Evolutionary conservation across 2,113 vertebrate genomes (phyloP).

Genomic region (Donacobius atricapilla): DNA sequence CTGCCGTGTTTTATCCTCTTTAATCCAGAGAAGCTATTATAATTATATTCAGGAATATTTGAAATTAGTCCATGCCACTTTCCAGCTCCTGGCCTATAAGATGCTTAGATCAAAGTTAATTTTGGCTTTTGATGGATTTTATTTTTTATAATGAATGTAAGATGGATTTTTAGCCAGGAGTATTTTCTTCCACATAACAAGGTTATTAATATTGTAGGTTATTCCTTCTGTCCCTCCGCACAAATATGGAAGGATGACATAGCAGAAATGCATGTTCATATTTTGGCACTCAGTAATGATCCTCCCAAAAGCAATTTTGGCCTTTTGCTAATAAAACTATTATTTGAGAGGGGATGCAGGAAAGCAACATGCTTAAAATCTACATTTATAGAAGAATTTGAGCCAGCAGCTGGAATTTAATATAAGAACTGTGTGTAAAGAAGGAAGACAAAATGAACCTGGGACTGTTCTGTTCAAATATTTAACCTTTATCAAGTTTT

Average conservation of each 20-base stretch:
- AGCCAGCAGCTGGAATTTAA: background rate
- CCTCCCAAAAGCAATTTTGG: background rate
- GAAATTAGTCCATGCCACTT: background rate
- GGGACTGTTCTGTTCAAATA: background rate
- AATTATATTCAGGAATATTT: slow-evolving; percentile 4
- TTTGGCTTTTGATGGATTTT: background rate
- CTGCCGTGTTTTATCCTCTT: background rate
- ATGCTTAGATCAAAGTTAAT: background rate
- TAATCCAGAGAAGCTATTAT: background rate
- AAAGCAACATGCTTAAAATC: background rate
- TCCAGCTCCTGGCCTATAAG: background rate
- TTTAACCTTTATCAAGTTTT: background rate
- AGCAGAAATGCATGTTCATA: background rate
- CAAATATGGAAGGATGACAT: background rate
- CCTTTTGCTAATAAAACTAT: background rate
- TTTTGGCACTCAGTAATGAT: background rate
- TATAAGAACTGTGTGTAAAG: background rate
- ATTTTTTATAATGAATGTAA: background rate
- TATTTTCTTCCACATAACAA: background rate
- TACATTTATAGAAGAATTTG: background rate
- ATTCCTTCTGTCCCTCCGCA: background rate
- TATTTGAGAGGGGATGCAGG: background rate
- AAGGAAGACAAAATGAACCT: background rate
- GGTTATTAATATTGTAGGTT: background rate
- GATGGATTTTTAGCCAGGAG: background rate